These are phyloP conservation scores for Haliclona indistincta DNA, from an alignment of 37 sponge, comb jelly and placozoan species.

Conservation along the genomic window DNA sequence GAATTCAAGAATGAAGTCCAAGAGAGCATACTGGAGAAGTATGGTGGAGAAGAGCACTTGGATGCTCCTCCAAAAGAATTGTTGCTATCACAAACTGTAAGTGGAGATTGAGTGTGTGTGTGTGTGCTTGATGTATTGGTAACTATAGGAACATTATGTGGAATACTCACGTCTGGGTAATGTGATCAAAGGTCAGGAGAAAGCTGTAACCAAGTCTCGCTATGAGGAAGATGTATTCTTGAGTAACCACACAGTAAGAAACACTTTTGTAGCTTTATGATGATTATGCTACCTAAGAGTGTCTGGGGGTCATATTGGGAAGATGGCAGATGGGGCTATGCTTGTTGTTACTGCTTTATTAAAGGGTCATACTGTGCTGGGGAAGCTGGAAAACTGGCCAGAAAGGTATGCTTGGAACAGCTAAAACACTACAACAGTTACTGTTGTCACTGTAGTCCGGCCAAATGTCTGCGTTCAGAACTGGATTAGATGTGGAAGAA, in stretches of 20 bases:
- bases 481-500: background rate
- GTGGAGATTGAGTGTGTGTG: constrained; percentile 5
- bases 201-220: constrained; percentile 85
- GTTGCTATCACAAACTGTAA: constrained; percentile 84
- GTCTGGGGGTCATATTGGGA: constrained; percentile 98
- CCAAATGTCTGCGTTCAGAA: background rate
- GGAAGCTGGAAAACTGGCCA: constrained; percentile 69
- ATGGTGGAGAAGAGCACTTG: constrained; percentile 97
- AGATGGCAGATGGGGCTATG: constrained; percentile 91
- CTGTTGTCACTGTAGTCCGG: background rate
- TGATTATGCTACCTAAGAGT: constrained; percentile 29
- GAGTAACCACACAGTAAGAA: constrained; percentile 89
- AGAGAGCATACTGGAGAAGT: constrained; percentile 77
- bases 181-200: constrained; percentile 94
- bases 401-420: constrained; percentile 41
- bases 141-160: constrained; percentile 85
- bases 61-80: constrained; percentile 93
- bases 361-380: constrained; percentile 95
- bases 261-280: background rate
- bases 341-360: constrained; percentile 90
- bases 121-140: constrained; percentile 13
- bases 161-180: constrained; percentile 93
- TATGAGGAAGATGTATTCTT: constrained; percentile 93
- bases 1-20: constrained; percentile 80
- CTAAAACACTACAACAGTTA: background rate